phyloP scores from a whole-genome alignment of 2,888 invertebrate species.

The Notodonta ziczac region DNA sequence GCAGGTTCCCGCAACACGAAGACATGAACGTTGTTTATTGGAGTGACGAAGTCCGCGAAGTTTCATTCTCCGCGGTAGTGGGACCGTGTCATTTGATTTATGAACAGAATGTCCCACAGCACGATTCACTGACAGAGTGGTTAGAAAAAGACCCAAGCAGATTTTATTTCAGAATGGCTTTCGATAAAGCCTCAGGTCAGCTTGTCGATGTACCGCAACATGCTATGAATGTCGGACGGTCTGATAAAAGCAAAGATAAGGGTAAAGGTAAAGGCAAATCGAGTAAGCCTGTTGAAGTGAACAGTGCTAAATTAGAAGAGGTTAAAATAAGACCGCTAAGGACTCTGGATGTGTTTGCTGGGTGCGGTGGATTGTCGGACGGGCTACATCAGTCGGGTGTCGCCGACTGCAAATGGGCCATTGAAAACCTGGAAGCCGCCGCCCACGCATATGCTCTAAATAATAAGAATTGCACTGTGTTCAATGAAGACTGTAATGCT shows the following conservation, averaged over 20 bases:
- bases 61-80: conserved; percentile 85
- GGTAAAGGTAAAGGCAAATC: conserved; percentile 88
- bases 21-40: conserved; percentile 91
- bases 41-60: conserved; percentile 88
- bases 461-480: conserved; percentile 89
- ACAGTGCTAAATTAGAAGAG: conserved; percentile 51
- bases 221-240: conserved; percentile 84
- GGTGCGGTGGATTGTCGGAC: conserved; percentile 93
- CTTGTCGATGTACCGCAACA: conserved; percentile 86
- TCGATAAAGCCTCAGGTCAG: conserved; percentile 81
- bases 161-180: conserved; percentile 90
- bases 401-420: conserved; percentile 90
- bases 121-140: conserved; percentile 84
- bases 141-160: conserved; percentile 86
- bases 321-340: conserved; percentile 80
- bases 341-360: conserved; percentile 93
- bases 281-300: conserved; percentile 58
- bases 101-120: conserved; percentile 85
- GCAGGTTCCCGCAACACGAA: conserved; percentile 84
- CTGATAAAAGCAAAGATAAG: conserved; percentile 87
- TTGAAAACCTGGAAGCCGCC: conserved; percentile 91
- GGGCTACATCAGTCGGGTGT: conserved; percentile 89
- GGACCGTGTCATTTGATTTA: conserved; percentile 89
- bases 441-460: conserved; percentile 92
- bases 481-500: conserved; percentile 92